Evolutionary conservation across 2,888 invertebrate species (phyloP), one percentile per base, ranked within the genome.

Genomic region (Melanostoma scalare): DNA sequence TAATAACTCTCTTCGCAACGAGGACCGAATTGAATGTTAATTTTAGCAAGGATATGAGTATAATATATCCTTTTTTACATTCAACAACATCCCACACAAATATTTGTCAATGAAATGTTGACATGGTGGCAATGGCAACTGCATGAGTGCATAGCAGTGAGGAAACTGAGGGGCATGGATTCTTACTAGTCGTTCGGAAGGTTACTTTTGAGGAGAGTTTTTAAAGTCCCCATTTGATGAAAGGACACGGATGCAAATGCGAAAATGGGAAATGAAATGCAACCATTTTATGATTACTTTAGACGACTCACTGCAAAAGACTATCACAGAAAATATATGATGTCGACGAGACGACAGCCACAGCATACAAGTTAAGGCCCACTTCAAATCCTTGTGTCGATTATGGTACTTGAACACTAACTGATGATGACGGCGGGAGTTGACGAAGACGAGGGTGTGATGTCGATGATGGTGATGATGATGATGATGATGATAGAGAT

Each of bases 241-340:
- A 74, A 65, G 69, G 73, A 74, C 76, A 81, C 48, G 73, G 67
- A 82, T 78, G 78, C 78, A 78, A 78, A 82, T 82, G 69, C 53
- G 69, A 82, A 20, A 20, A 69, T 50, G 73, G 73, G 82, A 82
- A 78, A 82, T 82, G 78, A 82, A 82, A 78, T 65, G 73, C 78
- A 74, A 82, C 82, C 82, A 60, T 82, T 82, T 82, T 82, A 82
- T 78, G 82, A 82, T 82, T 82, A 78, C 78, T 78, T 74, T 74
- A 72, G 77, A 52, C 48, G 77, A 73, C 77, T 20, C 20, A 20
- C 20, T 20, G 20, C 20, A 20, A 20, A 35, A 63, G 33, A 38
- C 6, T 60, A 31, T 42, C n/a, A 8, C 4, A 20, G 20, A 20
- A 20, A 20, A 20, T 20, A 20, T 20, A 20, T 46, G 46, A 46